Evolutionary conservation across 2,113 vertebrate genomes (phyloP).

Genomic region (Anarrhichthys ocellatus): DNA sequence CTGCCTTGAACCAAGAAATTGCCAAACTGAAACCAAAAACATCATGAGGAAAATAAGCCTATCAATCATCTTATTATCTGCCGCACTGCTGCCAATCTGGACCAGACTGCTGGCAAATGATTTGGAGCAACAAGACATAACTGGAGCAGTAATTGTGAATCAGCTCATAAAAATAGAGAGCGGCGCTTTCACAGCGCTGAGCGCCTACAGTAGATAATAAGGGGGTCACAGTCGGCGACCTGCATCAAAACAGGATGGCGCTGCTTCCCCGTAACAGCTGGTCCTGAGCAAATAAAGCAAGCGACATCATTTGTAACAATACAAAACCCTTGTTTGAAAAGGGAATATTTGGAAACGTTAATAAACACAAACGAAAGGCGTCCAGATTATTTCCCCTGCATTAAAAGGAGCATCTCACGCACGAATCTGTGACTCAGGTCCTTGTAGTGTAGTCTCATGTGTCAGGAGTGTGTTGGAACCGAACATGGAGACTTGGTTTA

Average conservation of each 20-base stretch:
- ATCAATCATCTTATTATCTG: conserved; percentile 50
- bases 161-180: conserved; percentile 19
- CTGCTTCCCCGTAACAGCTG: conserved; percentile 38
- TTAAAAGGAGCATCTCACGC: conserved; percentile 48
- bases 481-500: conserved; percentile 12
- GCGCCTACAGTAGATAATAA: conserved; percentile 11
- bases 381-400: conserved; percentile 34
- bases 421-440: conserved; percentile 62
- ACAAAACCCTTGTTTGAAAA: not conserved
- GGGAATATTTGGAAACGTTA: not conserved
- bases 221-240: conserved; percentile 34
- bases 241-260: conserved; percentile 15
- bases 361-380: conserved; percentile 42
- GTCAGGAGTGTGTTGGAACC: conserved; percentile 40
- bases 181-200: conserved; percentile 11
- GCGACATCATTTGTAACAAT: conserved; percentile 22
- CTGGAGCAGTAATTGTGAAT: conserved; percentile 50
- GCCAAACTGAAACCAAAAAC: conserved; percentile 4
- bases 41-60: conserved; percentile 26
- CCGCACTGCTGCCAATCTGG: not conserved
- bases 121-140: conserved; percentile 30
- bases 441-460: conserved; percentile 17
- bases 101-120: conserved; percentile 34
- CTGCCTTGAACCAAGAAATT: conserved; percentile 10
- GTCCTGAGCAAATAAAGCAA: not conserved